Evolutionary conservation across 2,113 vertebrate species (phyloP).

Genomic region (Saguinus midas): DNA sequence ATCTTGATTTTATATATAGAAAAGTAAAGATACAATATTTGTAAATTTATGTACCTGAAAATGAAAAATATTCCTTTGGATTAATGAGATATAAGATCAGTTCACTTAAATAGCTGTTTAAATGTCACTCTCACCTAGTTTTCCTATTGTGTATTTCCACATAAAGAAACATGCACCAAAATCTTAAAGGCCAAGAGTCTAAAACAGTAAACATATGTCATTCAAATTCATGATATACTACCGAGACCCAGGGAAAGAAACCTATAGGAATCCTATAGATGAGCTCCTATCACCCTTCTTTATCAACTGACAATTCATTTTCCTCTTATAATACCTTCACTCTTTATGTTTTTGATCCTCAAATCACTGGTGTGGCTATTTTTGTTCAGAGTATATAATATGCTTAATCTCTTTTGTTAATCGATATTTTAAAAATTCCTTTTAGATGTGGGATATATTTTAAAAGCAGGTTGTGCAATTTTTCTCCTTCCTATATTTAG

Average conservation of each 20-base stretch:
- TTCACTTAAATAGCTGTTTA: background rate
- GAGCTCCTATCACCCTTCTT: background rate
- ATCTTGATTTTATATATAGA: background rate
- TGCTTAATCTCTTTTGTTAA: background rate
- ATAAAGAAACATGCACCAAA: background rate
- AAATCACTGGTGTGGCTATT: background rate
- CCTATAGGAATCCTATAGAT: background rate
- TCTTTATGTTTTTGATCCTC: background rate
- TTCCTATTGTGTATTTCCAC: background rate
- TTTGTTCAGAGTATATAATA: background rate
- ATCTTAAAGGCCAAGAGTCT: slow-evolving; percentile 35
- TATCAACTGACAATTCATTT: background rate
- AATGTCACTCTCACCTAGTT: background rate
- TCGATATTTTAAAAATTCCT: background rate
- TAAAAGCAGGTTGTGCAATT: background rate
- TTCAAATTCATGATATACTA: background rate
- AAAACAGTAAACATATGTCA: slow-evolving; percentile 29
- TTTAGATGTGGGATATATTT: background rate
- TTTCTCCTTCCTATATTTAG: background rate
- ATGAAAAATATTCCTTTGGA: background rate
- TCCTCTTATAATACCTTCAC: background rate
- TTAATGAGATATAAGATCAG: background rate
- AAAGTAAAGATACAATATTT: background rate
- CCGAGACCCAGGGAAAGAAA: background rate
- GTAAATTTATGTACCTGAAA: background rate